Percentiles rank a stretch among this genome's conserved stretches.
Conservation (phyloP, 2,888 invertebrate genomes). For the Halictus ligatus region DNA sequence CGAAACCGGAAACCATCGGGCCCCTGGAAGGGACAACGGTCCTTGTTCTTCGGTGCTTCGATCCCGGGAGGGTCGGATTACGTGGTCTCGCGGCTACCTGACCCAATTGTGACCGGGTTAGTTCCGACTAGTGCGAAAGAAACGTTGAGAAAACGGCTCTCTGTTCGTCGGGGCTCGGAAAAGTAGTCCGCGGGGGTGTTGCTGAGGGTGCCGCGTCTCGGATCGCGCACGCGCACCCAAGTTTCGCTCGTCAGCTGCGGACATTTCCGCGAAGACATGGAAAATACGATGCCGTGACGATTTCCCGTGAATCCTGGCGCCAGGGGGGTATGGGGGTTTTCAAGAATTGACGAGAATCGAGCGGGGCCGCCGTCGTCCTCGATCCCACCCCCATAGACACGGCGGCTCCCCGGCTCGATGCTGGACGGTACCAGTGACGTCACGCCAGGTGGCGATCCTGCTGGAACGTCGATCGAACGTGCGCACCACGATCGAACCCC, state of each 20-base stretch:
- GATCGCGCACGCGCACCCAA: constrained; percentile 64
- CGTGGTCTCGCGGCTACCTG: background rate
- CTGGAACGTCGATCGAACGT: constrained; percentile 10
- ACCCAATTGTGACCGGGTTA: background rate
- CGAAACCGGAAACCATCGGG: background rate
- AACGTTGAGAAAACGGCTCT: background rate
- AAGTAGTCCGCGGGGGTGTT: constrained; percentile 48
- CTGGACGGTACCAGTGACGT: constrained; percentile 10
- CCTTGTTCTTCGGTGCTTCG: too few species aligned
- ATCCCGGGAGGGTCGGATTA: background rate
- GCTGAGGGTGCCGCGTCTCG: constrained; percentile 62
- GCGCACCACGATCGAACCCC: background rate
- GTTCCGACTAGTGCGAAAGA: background rate
- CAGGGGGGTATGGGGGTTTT: too few species aligned
- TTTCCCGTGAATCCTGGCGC: constrained; percentile 21
- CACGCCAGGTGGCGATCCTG: background rate
- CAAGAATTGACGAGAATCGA: background rate
- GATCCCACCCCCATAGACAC: background rate
- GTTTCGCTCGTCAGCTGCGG: constrained; percentile 65
- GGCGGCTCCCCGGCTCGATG: constrained; percentile 1
- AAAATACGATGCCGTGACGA: background rate
- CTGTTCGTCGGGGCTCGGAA: background rate
- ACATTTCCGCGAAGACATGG: constrained; percentile 51
- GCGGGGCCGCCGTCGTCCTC: background rate
- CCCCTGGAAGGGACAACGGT: background rate